Percentiles rank a stretch among this genome's conserved stretches.
phyloP scores from a whole-genome alignment of 2,113 vertebrate genomes.

The Xenopus borealis region DNA sequence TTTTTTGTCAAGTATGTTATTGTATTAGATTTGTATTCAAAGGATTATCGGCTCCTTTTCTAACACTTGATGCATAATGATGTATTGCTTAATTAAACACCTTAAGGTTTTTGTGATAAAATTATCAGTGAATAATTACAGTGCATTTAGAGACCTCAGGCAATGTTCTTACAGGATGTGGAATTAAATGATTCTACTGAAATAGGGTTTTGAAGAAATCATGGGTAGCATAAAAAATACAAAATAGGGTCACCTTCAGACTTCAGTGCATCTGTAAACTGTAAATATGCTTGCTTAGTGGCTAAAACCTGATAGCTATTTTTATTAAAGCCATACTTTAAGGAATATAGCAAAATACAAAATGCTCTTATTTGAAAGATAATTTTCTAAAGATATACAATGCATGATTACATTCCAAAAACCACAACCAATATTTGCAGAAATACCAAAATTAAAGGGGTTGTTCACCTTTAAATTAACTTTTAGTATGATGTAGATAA shows the following conservation, averaged over 20 bases:
- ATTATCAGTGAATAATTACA: constrained; percentile 43
- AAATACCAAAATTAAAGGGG: too few relatives aligned
- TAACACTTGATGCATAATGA: constrained; percentile 21
- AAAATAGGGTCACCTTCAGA: not conserved
- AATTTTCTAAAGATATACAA: too few relatives aligned
- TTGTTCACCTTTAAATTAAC: too few relatives aligned
- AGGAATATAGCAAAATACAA: too few relatives aligned
- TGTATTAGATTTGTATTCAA: constrained; percentile 15
- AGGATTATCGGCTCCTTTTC: not conserved
- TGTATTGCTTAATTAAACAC: constrained; percentile 40
- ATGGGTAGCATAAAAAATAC: not conserved
- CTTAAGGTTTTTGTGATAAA: constrained; percentile 41
- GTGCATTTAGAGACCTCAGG: constrained; percentile 18
- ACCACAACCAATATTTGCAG: too few relatives aligned
- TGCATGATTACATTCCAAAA: too few relatives aligned
- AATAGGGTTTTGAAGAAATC: not conserved
- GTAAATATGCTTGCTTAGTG: too few relatives aligned
- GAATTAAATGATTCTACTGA: constrained; percentile 1
- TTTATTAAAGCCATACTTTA: too few relatives aligned
- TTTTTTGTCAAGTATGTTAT: not conserved
- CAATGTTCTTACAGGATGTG: constrained; percentile 13
- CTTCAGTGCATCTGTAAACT: too few relatives aligned
- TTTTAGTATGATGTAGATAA: too few relatives aligned
- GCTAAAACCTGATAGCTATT: too few relatives aligned
- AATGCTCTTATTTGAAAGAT: too few relatives aligned